Conservation (phyloP, 2,113 vertebrate species). For the Notothenia rossii region DNA sequence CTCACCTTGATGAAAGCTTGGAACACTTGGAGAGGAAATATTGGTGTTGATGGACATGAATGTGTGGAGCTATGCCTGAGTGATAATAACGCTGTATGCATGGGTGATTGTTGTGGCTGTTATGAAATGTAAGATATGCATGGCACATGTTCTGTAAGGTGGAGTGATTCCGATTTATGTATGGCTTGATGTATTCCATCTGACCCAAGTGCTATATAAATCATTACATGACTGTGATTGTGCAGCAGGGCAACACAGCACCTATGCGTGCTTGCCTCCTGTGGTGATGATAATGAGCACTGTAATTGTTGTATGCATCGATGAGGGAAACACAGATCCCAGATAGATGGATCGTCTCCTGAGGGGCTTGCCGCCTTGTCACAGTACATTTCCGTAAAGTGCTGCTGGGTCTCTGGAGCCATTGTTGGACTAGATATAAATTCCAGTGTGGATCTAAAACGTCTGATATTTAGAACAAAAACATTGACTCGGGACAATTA, state of each 20-base stretch:
- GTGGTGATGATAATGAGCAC: slow-evolving; percentile 69
- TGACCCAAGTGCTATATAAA: slow-evolving; percentile 53
- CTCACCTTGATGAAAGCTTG: slow-evolving; percentile 68
- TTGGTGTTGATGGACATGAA: slow-evolving; percentile 53
- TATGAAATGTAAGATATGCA: slow-evolving; percentile 76
- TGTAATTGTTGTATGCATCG: slow-evolving; percentile 66
- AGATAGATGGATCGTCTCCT: slow-evolving; percentile 62
- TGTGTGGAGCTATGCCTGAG: slow-evolving; percentile 63
- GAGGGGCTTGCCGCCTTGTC: slow-evolving; percentile 69
- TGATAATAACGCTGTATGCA: slow-evolving; percentile 44
- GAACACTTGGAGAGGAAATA: slow-evolving; percentile 65
- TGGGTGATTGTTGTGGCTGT: slow-evolving; percentile 65
- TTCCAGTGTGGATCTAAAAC: slow-evolving; percentile 45
- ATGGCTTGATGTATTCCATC: slow-evolving; percentile 57
- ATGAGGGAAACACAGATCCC: slow-evolving; percentile 68
- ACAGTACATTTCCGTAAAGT: slow-evolving; percentile 73
- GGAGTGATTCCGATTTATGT: slow-evolving; percentile 56
- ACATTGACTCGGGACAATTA: slow-evolving; percentile 41
- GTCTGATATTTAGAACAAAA: slow-evolving; percentile 45
- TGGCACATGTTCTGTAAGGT: slow-evolving; percentile 72
- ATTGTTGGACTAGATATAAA: slow-evolving; percentile 62
- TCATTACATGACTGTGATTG: slow-evolving; percentile 63
- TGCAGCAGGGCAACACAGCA: slow-evolving; percentile 56
- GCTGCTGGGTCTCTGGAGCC: slow-evolving; percentile 60
- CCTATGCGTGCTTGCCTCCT: slow-evolving; percentile 57